Evolutionary conservation across 2,888 invertebrate species (phyloP), one percentile per base, ranked within the genome.

Genomic region (Drosophila niveifrons): DNA sequence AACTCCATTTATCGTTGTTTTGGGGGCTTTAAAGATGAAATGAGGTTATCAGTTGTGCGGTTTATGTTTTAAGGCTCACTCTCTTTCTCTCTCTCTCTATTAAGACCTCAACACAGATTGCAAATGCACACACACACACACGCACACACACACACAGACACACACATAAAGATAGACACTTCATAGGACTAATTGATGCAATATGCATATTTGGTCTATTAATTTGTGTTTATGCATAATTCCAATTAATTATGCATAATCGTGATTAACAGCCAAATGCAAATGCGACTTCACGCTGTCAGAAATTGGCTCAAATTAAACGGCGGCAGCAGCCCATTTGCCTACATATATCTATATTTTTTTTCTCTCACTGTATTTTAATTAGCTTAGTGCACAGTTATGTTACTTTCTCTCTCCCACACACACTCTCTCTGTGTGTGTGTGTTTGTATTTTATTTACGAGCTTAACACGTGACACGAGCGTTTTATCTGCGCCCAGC

Each of bases 161-260:
- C 10, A 15, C 13, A 8, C 11, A 15, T 2, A 39, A 10, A 31
- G 11, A 13, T 1, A 39, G 58, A 48, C 28, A 61, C 57, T 58
- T 79, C 65, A 61, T 71, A 70, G 75, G 66, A 46, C 70, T 89
- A 89, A 82, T 82, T 82, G 89, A 68, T 72, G 84, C 88, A 80
- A 77, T 87, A 80, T 82, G 87, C 89, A 75, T 80, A 88, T 80
- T 87, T 84, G 81, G 89, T 87, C 88, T 78, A 84, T 84, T 89
- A 89, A 88, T 84, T 89, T 84, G 88, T 78, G 88, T 87, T 84
- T 88, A 75, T 75, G 83, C 83, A 89, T 84, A 84, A 84, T 84
- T 84, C 71, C 72, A 79, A 88, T 84, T 89, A 84, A 84, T 84
- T 84, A 84, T 89, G 88, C 89, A 87, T 83, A 87, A 84, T 87